Evolutionary conservation across 2,888 invertebrate genomes (phyloP), one percentile per base, ranked within the genome.

Genomic region (Dicyrtomina minuta): DNA sequence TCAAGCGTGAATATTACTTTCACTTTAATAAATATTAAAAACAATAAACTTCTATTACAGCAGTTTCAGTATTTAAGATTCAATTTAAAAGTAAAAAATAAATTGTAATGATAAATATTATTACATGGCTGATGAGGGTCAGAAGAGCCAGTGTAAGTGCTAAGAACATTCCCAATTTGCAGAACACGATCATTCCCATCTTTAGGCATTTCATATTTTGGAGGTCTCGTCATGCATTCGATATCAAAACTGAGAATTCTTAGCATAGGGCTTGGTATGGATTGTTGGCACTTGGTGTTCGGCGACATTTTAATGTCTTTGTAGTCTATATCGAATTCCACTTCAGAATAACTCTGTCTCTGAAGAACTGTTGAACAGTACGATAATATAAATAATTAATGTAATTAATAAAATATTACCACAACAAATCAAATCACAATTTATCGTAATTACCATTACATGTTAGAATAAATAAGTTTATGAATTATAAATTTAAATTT

Each of bases 211-310:
- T 39, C 61, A 33, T 49, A 44, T 12, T 55, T 17, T 22, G 60
- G 53, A 27, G 72, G 65, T 10, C 61, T 22, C 1, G 51, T 41
- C 66, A 70, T 56, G 15, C 65, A 66, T 71, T 76, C 76, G n/a
- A 76, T 70, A 53, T 76, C 76, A 59, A 74, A 76, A 3, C 74
- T 74, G 13, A 74, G 46, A 64, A 74, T 64, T 13, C 76, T 44
- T 2, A 76, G n/a, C 0, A 72, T 62, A 17, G 76, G 74, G n/a
- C n/a, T n/a, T n/a, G n/a, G n/a, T n/a, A n/a, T n/a, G n/a, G n/a
- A n/a, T n/a, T n/a, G n/a, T n/a, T n/a, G n/a, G n/a, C n/a, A n/a
- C n/a, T n/a, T n/a, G n/a, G n/a, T n/a, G n/a, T n/a, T n/a, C n/a
- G n/a, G 13, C 15, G 17, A 39, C 13, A 26, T 33, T n/a, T 68